Conservation (phyloP, 92 coral and sea anemone species). For the Porites evermanni region DNA sequence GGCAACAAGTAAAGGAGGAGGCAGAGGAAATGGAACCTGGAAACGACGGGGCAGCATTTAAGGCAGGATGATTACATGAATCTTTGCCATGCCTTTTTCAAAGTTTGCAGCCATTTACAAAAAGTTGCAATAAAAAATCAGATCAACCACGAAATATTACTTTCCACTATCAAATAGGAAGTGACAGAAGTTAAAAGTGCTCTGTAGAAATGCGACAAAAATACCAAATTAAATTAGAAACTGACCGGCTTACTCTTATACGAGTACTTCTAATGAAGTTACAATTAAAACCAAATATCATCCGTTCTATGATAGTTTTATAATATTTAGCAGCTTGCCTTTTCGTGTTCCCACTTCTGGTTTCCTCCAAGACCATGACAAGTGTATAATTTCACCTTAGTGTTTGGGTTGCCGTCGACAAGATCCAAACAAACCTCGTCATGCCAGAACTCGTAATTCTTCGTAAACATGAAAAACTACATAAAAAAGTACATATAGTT, state of each 20-base stretch:
- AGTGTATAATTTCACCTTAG: conserved; percentile 79
- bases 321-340: conserved; percentile 42
- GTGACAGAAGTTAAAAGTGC: neutral
- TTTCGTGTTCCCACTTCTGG: conserved; percentile 87
- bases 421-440: conserved; percentile 90
- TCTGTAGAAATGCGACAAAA: neutral
- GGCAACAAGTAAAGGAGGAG: no score
- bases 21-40: no score
- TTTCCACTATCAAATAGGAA: no score
- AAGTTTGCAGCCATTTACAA: no score
- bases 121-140: no score
- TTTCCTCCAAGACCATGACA: conserved; percentile 95
- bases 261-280: no score
- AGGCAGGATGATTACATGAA: no score
- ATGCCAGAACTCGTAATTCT: conserved; percentile 93
- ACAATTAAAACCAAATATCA: no score
- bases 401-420: conserved; percentile 45
- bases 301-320: neutral
- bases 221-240: neutral
- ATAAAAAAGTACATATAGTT: conserved; percentile 1
- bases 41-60: no score
- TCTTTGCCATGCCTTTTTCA: no score
- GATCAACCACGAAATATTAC: no score
- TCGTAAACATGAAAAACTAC: conserved; percentile 94
- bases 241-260: no score